Evolutionary conservation across 92 coral and sea anemone genomes (phyloP), one percentile per base, ranked within the genome.

Genomic region (Phenganax marumi): DNA sequence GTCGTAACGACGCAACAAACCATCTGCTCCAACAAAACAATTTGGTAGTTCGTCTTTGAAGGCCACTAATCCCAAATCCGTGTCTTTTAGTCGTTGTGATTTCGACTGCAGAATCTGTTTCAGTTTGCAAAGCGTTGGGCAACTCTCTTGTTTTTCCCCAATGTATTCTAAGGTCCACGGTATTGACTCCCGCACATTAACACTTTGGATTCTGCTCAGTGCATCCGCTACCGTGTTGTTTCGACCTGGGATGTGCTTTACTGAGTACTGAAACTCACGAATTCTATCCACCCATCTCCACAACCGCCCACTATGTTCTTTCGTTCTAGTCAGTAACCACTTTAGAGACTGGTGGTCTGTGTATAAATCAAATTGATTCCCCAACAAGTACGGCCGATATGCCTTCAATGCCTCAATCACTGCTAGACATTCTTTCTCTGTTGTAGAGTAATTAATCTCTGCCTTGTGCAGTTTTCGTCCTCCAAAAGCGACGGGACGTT

Each of bases 261-360:
- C 91, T 84, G 23, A 57, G 82, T 84, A 84, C 72, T 88, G 88
- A 86, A 88, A 84, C 70, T 88, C 88, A 46, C 88, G 85, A 26
- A 88, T 84, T 77, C 79, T 88, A 81, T 88, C 75, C 49, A 88
- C 80, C 88, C 88, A 84, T 61, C 87, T 71, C 85, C 87, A 88
- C 86, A 88, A 75, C 51, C 84, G 88, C 19, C 87, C 87, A 77
- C 87, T 83, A 78, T 33, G 43, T 33, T 33, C 43, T 33, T 33
- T 33, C 43, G 43, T 33, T 33, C 43, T 33, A 33, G 43, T 33
- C 43, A 33, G 43, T 33, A 33, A 33, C 43, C 43, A 33, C 43
- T 33, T 33, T 33, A 33, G 43, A 33, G 43, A 33, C 43, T 33
- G 43, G 43, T 33, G 43, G 43, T 33, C 43, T 33, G 43, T 33